These are phyloP conservation scores for Typhlomys cinereus DNA, from an alignment of 2,113 vertebrate species.

Conservation along the genomic window DNA sequence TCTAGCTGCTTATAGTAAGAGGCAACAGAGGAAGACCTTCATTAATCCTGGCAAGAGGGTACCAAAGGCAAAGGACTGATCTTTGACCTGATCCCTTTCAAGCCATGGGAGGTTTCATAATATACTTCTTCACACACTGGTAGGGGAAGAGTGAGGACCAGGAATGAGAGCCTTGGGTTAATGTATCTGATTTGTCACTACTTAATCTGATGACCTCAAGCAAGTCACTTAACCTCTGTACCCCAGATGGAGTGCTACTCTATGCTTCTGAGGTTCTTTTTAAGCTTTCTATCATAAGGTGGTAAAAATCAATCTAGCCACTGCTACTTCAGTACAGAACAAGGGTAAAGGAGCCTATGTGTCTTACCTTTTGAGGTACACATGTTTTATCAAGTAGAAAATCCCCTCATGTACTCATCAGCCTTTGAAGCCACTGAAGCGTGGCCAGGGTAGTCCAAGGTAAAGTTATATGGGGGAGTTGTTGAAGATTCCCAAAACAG, in stretches of 20 bases:
- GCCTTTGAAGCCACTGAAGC: constrained; percentile 7
- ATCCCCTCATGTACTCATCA: not conserved
- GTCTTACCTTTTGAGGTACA: not conserved
- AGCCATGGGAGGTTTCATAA: not conserved
- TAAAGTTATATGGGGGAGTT: not conserved
- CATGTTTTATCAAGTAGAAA: constrained; percentile 5
- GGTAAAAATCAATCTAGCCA: not conserved
- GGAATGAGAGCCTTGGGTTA: not conserved
- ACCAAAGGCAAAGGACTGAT: not conserved
- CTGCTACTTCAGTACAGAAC: not conserved
- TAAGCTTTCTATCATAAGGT: not conserved
- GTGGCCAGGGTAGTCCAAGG: not conserved
- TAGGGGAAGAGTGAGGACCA: not conserved
- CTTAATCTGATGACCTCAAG: constrained; percentile 26
- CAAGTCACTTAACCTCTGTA: constrained; percentile 1
- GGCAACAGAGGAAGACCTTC: not conserved
- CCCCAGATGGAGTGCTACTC: not conserved
- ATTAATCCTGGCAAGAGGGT: not conserved
- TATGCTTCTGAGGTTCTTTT: not conserved
- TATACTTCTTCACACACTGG: not conserved
- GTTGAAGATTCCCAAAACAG: not conserved
- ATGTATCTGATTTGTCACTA: not conserved
- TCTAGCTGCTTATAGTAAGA: too few species aligned
- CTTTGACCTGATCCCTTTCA: not conserved
- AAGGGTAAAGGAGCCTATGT: not conserved